Base-by-base conservation (phyloP, 35 echinoderm and acorn worm species). In the Lytechinus pictus region DNA sequence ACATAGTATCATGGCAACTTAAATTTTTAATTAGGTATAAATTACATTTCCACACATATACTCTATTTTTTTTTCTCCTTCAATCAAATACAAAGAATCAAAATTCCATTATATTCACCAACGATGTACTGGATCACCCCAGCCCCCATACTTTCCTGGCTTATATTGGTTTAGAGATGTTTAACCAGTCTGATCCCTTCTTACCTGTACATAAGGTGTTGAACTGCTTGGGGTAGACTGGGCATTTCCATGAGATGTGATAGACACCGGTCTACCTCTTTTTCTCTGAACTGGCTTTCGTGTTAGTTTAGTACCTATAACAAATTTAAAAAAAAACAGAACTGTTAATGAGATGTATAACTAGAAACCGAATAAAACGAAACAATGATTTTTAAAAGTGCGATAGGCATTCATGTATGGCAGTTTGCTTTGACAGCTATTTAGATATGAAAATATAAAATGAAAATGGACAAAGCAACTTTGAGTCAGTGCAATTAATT, bases 181-280 rank as follows among this genome's bases (percentile, higher is more conserved):
- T 24, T 14, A 3, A 79, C 66, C 66, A 79, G 66, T 79, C 66
- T 79, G 0, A 90, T 93, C 53, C 92, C 53, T 93, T 93, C 92
- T 93, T 57, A 93, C 92, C 92, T 93, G 28, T 54, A 53, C 5
- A 55, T 93, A 27, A 27, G 55, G 21, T 8, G 10, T 10, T 55
- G 92, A 27, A 54, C 55, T 57, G 27, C 24, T 54, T 21, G 92
- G 52, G 9, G 53, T 21, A 16, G 92, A 52, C 29, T 90, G 52
- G 55, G 11, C 4, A 24, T 93, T 55, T 55, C 92, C 54, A 54
- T 93, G 92, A 93, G 92, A 93, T 93, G 54, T 54, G 53, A 57
- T 93, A 0, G 92, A 93, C 3, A 57, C 92, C 92, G 55, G 52
- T 93, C 92, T 93, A n/a, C 92, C 92, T 57, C 54, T 93, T 53